phyloP scores from a whole-genome alignment of 92 coral and sea anemone genomes.

The Hydrozoanthus gracilis region DNA sequence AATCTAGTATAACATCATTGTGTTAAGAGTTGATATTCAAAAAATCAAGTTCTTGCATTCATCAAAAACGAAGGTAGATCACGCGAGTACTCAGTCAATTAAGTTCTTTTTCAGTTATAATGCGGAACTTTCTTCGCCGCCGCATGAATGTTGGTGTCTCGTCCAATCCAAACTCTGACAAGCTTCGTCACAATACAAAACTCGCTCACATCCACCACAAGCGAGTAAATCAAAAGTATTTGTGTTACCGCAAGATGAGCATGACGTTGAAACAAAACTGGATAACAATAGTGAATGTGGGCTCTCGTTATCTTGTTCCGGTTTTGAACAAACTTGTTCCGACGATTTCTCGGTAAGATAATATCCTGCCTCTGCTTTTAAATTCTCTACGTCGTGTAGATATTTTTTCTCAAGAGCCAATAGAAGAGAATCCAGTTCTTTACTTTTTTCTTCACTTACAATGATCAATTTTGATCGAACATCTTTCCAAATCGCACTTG shows the following conservation, averaged over 20 bases:
- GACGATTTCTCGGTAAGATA: background rate
- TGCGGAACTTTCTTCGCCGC: background rate
- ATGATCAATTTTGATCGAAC: conserved; percentile 30
- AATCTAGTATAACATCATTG: too few relatives aligned
- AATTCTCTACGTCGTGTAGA: background rate
- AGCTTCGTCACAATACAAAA: conserved; percentile 57
- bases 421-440: conserved; percentile 37
- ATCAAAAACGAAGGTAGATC: too few relatives aligned
- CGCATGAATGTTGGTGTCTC: conserved; percentile 42
- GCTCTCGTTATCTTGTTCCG: background rate
- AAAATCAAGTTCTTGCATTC: too few relatives aligned
- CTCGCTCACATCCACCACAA: conserved; percentile 51
- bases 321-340: background rate
- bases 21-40: too few relatives aligned
- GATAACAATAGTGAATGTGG: background rate
- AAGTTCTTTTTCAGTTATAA: too few relatives aligned
- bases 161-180: conserved; percentile 65
- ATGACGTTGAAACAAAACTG: background rate
- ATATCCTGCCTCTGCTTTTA: background rate
- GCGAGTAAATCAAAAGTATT: conserved; percentile 15
- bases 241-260: conserved; percentile 15
- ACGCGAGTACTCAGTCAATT: too few relatives aligned
- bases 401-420: conserved; percentile 39
- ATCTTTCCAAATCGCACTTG: conserved; percentile 41
- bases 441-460: conserved; percentile 25